Evolutionary conservation across 2,797 vertebrate genomes (phyloP).

Genomic region (Peromyscus attwateri): DNA sequence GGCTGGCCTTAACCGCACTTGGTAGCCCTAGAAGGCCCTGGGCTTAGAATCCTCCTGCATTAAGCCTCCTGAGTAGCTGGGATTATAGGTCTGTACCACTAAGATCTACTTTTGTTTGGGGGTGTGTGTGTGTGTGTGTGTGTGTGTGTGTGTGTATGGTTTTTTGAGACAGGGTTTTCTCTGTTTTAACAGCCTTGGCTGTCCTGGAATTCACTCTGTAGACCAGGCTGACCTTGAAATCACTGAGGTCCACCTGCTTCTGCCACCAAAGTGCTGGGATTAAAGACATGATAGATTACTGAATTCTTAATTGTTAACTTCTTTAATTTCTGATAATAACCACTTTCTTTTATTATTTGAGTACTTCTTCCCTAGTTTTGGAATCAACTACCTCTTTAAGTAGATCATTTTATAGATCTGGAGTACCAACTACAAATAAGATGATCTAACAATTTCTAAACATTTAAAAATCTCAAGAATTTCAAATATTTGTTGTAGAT

Average conservation of each 20-base stretch:
- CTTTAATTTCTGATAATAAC: neutral
- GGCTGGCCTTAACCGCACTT: neutral
- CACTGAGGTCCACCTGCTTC: neutral
- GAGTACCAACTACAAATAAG: neutral
- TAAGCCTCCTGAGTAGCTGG: neutral
- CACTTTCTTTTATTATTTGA: neutral
- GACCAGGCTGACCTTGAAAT: neutral
- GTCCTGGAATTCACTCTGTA: neutral
- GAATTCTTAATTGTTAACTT: too few species aligned
- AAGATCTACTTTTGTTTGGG: neutral
- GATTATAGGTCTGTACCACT: neutral
- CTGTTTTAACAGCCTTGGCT: neutral
- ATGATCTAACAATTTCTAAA: neutral
- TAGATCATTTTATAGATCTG: neutral
- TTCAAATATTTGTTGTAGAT: neutral
- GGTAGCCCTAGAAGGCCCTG: neutral
- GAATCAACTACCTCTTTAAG: neutral
- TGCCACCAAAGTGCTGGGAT: neutral
- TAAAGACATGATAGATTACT: too few species aligned
- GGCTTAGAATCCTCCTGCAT: neutral
- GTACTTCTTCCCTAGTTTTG: neutral
- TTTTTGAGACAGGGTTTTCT: neutral
- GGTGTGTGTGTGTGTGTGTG: too few species aligned
- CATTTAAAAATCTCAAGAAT: neutral
- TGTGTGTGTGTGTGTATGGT: neutral